Conservation (phyloP, 2,797 vertebrate genomes). For the Rhadinocentrus ornatus region DNA sequence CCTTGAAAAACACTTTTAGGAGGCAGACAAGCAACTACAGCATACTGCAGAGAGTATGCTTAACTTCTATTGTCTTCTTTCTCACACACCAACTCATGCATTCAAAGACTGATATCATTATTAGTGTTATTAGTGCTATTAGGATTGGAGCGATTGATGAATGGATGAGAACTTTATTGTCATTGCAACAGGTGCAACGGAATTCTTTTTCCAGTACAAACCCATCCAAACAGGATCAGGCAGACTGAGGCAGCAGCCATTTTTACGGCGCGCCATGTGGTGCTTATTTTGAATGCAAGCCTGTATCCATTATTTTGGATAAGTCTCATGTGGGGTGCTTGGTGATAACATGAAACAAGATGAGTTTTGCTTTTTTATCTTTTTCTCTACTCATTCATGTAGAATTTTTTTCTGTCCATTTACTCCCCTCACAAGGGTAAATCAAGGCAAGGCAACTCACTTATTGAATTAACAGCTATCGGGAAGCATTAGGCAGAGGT, state of each 20-base stretch:
- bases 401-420: constrained; percentile 56
- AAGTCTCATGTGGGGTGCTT: neutral
- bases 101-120: neutral
- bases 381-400: constrained; percentile 49
- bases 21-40: neutral
- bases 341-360: constrained; percentile 24
- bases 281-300: neutral
- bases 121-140: too few species aligned
- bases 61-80: neutral
- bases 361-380: constrained; percentile 13
- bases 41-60: neutral
- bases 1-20: constrained; percentile 5
- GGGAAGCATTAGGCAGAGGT: constrained; percentile 74
- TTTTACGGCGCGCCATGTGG: too few species aligned
- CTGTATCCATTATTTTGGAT: constrained; percentile 1
- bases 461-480: constrained; percentile 82
- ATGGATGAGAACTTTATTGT: too few species aligned
- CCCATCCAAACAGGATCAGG: too few species aligned
- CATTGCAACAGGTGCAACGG: too few species aligned
- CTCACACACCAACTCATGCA: neutral
- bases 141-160: neutral
- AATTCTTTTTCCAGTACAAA: too few species aligned
- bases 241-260: too few species aligned
- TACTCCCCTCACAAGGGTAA: constrained; percentile 61
- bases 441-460: constrained; percentile 58